Conservation (phyloP, 2,797 vertebrate genomes). For the Anolis apletophallus region DNA sequence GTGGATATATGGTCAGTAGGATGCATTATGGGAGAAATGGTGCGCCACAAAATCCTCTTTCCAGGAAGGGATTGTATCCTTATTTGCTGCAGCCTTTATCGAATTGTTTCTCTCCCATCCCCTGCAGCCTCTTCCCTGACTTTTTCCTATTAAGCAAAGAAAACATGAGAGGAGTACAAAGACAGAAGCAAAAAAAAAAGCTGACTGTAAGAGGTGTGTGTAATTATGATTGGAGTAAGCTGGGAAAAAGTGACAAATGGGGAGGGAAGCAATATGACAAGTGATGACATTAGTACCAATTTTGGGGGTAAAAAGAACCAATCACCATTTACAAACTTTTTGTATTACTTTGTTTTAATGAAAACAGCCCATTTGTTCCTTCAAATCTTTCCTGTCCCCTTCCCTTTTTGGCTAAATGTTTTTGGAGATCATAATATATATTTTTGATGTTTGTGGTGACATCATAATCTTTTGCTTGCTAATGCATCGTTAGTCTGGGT, state of each 20-base stretch:
- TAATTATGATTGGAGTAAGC: neutral
- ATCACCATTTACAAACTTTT: slow-evolving; percentile 38
- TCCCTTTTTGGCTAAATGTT: slow-evolving; percentile 30
- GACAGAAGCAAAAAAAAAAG: slow-evolving; percentile 78
- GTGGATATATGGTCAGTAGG: slow-evolving; percentile 99
- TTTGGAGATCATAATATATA: slow-evolving; percentile 57
- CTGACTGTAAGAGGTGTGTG: slow-evolving; percentile 67
- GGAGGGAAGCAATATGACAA: slow-evolving; percentile 52
- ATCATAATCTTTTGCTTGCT: slow-evolving; percentile 70
- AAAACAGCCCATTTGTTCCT: slow-evolving; percentile 27
- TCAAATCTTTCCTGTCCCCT: slow-evolving; percentile 31
- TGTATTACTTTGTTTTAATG: slow-evolving; percentile 19
- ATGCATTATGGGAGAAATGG: slow-evolving; percentile 99
- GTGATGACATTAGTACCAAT: slow-evolving; percentile 25
- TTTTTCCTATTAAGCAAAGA: slow-evolving; percentile 59
- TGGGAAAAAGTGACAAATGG: slow-evolving; percentile 29
- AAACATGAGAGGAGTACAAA: slow-evolving; percentile 70
- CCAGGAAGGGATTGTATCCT: slow-evolving; percentile 99
- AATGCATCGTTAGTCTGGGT: slow-evolving; percentile 60
- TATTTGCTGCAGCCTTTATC: slow-evolving; percentile 82
- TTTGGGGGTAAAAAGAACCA: slow-evolving; percentile 24
- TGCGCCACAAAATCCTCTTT: slow-evolving; percentile 99
- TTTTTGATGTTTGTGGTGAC: slow-evolving; percentile 65
- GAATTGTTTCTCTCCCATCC: slow-evolving; percentile 65
- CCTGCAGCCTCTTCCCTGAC: slow-evolving; percentile 51